Evolutionary conservation across 2,888 invertebrate species (phyloP), one percentile per base, ranked within the genome.

Genomic region (Sarcophaga caerulescens): DNA sequence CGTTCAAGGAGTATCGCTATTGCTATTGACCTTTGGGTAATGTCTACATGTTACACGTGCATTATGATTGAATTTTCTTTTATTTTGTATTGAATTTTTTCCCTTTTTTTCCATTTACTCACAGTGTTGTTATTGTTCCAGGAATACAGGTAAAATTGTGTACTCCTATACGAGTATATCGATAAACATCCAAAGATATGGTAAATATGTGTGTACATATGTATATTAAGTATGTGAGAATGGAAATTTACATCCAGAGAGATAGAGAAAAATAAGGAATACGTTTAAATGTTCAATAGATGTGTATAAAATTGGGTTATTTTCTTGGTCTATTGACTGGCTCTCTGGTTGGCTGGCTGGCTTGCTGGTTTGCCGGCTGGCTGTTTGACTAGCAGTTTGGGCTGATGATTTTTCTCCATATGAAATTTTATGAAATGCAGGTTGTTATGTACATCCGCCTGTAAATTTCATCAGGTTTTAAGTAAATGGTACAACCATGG

Each of bases 21-120:
- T 8, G 35, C 35, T 35, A 35, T 35, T 35, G 35, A 35, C 35
- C 35, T 35, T 71, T 59, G 6, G 12, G 17, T 52, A 52, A 52
- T 17, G 12, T 59, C 35, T 71, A 12, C 52, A 14, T 35, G 47
- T n/a, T 71, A 71, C 70, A 71, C 71, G 59, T 59, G 71, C 70
- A 57, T 25, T 57, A 52, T 52, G 47, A 14, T 47, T 47, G 47
- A 14, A 47, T 47, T 47, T 47, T 47, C 47, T 47, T 47, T 47
- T 47, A 47, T 47, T 47, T 14, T 47, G 0, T 52, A 14, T 52
- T 1, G 52, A 17, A 14, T 14, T 52, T 52, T 52, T 52, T 17
- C 52, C 17, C 3, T 14, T 52, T 4, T 52, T 52, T 17, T 17
- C 52, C 12, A 4, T 47, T 3, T 47, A 14, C 2, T 47, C 47